Conservation (phyloP, 2,888 invertebrate genomes). For the Pachliopta kotzebuea region DNA sequence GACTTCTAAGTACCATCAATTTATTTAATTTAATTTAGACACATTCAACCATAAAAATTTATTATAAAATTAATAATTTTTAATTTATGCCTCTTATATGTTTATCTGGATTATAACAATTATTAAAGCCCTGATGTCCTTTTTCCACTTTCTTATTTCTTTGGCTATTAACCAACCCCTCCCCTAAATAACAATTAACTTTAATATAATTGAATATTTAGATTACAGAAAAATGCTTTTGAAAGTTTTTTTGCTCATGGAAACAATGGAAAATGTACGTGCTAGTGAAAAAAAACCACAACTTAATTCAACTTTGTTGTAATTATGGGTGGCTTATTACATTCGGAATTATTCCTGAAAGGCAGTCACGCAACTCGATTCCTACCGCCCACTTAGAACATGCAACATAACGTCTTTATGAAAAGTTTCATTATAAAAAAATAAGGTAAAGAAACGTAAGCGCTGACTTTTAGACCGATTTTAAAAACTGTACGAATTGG, state of each 20-base stretch:
- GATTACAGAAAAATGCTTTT: neutral
- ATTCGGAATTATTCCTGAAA: slow-evolving; percentile 19
- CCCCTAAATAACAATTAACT: neutral
- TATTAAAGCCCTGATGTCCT: neutral
- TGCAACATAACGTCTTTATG: slow-evolving; percentile 5
- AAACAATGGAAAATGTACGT: neutral
- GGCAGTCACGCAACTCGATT: slow-evolving; percentile 18
- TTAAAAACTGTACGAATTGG: too few relatives aligned
- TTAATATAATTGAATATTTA: slow-evolving; percentile 1
- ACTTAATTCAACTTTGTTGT: slow-evolving; percentile 2
- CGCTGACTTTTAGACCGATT: too few relatives aligned
- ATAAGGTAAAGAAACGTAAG: neutral
- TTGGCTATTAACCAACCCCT: neutral
- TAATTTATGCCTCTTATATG: neutral
- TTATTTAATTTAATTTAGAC: too few relatives aligned
- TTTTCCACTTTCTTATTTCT: neutral
- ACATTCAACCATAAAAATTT: too few relatives aligned
- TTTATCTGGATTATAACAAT: neutral
- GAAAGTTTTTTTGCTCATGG: neutral
- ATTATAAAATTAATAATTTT: too few relatives aligned
- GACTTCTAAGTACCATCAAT: neutral
- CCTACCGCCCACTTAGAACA: slow-evolving; percentile 3
- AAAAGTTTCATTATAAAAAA: neutral
- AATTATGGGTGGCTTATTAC: slow-evolving; percentile 24
- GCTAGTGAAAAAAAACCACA: neutral